Evolutionary conservation across 2,888 invertebrate genomes (phyloP).

Genomic region (Tromatobia lineatoria): DNA sequence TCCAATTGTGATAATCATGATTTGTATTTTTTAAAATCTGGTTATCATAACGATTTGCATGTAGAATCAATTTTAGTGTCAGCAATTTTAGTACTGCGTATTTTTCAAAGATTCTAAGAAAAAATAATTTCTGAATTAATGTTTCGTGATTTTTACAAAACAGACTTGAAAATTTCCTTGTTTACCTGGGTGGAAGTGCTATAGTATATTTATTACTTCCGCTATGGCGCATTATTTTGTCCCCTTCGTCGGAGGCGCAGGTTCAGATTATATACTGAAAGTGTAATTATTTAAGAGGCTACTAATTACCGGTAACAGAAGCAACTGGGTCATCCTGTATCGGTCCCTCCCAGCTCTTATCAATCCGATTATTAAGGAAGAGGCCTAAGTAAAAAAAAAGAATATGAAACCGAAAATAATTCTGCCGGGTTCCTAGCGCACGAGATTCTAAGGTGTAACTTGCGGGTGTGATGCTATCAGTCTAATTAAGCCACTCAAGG

Average conservation of each 20-base stretch:
- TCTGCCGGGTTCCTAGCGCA: neutral
- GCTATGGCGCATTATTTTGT: slow-evolving; percentile 1
- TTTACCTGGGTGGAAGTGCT: neutral
- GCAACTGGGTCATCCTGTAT: slow-evolving; percentile 7
- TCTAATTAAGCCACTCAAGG: slow-evolving; percentile 44
- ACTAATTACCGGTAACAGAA: neutral
- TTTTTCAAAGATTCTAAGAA: neutral
- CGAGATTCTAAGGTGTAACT: slow-evolving; percentile 25
- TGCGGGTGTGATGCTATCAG: slow-evolving; percentile 32
- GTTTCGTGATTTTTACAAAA: neutral
- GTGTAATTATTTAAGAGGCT: slow-evolving; percentile 5
- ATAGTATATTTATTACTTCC: neutral
- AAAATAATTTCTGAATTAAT: neutral
- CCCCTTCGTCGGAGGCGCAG: neutral
- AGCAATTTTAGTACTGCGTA: no score
- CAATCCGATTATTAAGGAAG: slow-evolving; percentile 10
- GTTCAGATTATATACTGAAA: neutral
- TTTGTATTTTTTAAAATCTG: no score
- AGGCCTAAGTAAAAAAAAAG: neutral
- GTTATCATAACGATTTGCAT: no score
- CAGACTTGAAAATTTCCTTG: neutral
- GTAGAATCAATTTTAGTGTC: no score
- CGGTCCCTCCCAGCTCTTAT: slow-evolving; percentile 8
- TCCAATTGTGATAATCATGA: no score
- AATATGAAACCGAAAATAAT: neutral